Evolutionary conservation across 1,140 invertebrate species (phyloP).

Genomic region (Drosophila rhopaloa): DNA sequence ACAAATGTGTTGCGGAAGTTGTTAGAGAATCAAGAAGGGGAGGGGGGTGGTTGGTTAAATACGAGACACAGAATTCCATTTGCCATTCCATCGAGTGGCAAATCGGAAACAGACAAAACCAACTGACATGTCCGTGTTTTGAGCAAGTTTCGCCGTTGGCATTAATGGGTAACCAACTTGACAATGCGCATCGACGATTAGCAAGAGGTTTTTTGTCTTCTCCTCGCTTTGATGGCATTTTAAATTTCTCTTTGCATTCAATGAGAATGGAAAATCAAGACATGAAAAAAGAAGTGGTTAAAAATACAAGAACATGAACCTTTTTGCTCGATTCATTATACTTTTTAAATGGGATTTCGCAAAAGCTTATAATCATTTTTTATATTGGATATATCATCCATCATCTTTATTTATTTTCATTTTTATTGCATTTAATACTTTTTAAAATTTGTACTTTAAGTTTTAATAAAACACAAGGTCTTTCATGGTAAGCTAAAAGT

Average conservation of each 20-base stretch:
- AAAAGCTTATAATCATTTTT: too few relatives aligned
- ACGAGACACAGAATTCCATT: constrained; percentile 27
- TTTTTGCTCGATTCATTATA: not conserved
- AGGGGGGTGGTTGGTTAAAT: not conserved
- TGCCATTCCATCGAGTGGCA: constrained; percentile 33
- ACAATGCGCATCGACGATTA: constrained; percentile 32
- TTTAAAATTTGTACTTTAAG: too few relatives aligned
- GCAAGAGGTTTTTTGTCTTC: constrained; percentile 16
- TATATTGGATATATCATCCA: too few relatives aligned
- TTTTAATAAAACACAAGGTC: too few relatives aligned
- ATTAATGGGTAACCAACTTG: constrained; percentile 45
- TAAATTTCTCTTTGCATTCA: constrained; percentile 21
- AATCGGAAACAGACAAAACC: constrained; percentile 25
- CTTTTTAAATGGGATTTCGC: too few relatives aligned
- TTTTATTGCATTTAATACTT: too few relatives aligned
- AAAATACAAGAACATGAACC: too few relatives aligned
- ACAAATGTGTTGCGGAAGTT: constrained; percentile 79
- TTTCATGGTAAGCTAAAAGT: too few relatives aligned
- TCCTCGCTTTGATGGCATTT: constrained; percentile 3
- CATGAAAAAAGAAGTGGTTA: not conserved
- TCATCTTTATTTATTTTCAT: too few relatives aligned
- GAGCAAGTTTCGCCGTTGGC: constrained; percentile 33
- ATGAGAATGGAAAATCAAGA: constrained; percentile 1
- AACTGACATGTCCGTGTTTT: constrained; percentile 30
- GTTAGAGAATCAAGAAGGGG: constrained; percentile 38